These are phyloP conservation scores for Chroicocephalus ridibundus DNA, from an alignment of 2,113 vertebrate genomes.

Conservation along the genomic window DNA sequence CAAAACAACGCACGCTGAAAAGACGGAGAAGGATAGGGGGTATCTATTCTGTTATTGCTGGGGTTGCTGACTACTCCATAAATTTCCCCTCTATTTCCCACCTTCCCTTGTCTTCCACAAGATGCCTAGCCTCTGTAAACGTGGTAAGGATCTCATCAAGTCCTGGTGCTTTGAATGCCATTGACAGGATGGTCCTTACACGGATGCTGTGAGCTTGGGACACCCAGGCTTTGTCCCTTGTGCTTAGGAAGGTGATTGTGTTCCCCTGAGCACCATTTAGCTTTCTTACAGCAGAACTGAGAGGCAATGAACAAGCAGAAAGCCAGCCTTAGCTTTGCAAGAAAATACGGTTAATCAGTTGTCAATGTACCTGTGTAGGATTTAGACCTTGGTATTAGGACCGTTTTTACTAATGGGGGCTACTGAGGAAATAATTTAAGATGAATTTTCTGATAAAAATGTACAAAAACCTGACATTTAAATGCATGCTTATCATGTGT, in stretches of 20 bases:
- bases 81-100: background rate
- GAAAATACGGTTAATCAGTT: background rate
- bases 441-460: background rate
- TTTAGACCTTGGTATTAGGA: background rate
- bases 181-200: background rate
- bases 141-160: background rate
- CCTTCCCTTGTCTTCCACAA: background rate
- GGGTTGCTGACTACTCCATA: background rate
- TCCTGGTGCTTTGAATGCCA: background rate
- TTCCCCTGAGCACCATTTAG: background rate
- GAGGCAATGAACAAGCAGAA: background rate
- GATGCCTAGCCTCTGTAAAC: background rate
- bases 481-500: accelerated
- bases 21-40: background rate
- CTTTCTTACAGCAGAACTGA: background rate
- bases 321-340: background rate
- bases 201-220: background rate
- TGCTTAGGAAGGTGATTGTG: background rate
- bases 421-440: background rate
- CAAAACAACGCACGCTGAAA: background rate
- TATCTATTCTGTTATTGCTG: background rate
- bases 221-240: background rate
- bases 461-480: background rate
- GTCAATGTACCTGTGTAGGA: background rate
- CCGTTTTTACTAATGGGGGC: background rate